Percentiles rank a stretch among this genome's conserved stretches.
phyloP scores from a whole-genome alignment of 2,113 vertebrate genomes.

The Lota lota region DNA sequence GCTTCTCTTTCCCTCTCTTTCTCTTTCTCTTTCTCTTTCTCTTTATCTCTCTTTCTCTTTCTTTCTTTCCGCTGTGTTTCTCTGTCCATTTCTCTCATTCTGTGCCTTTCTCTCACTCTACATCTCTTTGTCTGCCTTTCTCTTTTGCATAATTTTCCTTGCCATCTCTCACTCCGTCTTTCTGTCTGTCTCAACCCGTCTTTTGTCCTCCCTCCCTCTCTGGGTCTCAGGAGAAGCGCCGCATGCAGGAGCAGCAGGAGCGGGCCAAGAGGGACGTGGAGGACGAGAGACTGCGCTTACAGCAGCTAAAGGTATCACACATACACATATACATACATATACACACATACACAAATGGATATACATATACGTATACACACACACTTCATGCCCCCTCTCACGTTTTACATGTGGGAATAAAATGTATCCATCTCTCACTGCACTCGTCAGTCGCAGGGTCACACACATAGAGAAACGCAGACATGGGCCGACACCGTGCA shows the following conservation, averaged over 20 bases:
- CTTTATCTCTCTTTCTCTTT: conserved; percentile 14
- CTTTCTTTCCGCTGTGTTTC: conserved; percentile 5
- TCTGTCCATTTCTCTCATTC: neutral
- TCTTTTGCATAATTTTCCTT: neutral
- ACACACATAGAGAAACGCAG: no score
- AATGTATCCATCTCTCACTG: no score
- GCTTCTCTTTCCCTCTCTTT: no score
- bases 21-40: conserved; percentile 4
- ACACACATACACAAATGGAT: conserved; percentile 20
- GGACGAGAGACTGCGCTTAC: conserved; percentile 79
- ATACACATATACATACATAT: conserved; percentile 21
- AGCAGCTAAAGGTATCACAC: conserved; percentile 79
- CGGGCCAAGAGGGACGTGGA: conserved; percentile 78
- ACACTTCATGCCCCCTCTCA: neutral
- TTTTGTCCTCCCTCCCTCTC: neutral
- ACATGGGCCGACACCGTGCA: no score
- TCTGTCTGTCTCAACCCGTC: neutral
- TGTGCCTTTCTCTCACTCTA: neutral
- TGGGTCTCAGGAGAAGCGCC: conserved; percentile 76
- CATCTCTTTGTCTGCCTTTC: neutral
- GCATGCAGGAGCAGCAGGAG: conserved; percentile 79
- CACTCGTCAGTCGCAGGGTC: no score
- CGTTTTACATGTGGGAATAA: no score
- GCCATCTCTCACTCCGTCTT: neutral
- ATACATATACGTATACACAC: neutral